phyloP scores from a whole-genome alignment of 2,113 vertebrate genomes.

The Thoracochromis brauschi region DNA sequence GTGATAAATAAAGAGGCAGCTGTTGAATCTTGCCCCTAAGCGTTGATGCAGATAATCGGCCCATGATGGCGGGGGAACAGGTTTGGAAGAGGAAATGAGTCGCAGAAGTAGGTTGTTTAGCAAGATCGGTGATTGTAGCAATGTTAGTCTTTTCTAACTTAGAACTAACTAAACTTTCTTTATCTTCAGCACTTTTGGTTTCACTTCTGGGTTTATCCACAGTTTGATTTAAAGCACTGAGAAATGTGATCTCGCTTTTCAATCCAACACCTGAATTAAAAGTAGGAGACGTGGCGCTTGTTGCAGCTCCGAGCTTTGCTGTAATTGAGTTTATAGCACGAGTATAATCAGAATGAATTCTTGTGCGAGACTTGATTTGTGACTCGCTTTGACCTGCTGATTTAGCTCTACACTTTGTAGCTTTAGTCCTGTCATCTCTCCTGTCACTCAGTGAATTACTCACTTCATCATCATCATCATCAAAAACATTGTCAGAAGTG shows the following conservation, averaged over 20 bases:
- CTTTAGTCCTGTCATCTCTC: neutral
- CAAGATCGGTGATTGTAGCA: neutral
- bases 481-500: conserved; percentile 58
- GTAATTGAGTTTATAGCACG: conserved; percentile 39
- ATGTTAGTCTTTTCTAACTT: neutral
- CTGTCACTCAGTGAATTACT: neutral
- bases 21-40: conserved; percentile 70
- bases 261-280: neutral
- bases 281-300: neutral
- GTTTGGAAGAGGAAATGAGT: conserved; percentile 39
- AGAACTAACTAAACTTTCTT: neutral
- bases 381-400: neutral
- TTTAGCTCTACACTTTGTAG: neutral
- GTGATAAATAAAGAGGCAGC: conserved; percentile 67
- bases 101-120: conserved; percentile 15
- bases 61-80: conserved; percentile 51
- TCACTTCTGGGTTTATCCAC: neutral
- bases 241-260: neutral
- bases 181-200: neutral
- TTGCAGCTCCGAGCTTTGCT: conserved; percentile 37
- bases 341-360: conserved; percentile 6
- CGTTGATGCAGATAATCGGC: conserved; percentile 68
- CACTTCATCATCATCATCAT: conserved; percentile 33
- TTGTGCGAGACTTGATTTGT: neutral
- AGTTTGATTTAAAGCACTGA: neutral